Base-by-base conservation (phyloP, 2,888 invertebrate species). In the Mesorhabditis belari region DNA sequence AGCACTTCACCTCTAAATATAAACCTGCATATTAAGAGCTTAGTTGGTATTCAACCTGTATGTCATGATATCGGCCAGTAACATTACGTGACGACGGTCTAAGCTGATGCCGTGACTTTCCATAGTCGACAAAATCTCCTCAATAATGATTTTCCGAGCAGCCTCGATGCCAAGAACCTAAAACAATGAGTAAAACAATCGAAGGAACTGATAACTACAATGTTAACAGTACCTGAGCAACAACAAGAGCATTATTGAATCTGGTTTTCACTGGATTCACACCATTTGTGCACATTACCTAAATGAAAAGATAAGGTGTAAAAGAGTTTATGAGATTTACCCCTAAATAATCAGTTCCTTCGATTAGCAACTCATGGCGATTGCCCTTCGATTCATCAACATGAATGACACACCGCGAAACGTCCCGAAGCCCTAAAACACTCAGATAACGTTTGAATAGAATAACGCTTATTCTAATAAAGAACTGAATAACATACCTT, bases 101-200 rank as follows among this genome's bases (percentile, higher is more conserved):
- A 99, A 92, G 76, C 89, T 91, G 90, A 98, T 96, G 66, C 96
- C 96, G 83, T 98, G 96, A 59, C 90, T 91, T 80, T 89, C 90
- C 96, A 98, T 96, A 25, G 96, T 95, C 70, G 89, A 88, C 79
- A 90, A 89, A 79, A 98, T 95, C 87, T 98, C 96, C 68, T 87
- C 87, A 86, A 96, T 94, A 66, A 98, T 96, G 1, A 92, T 93
- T 50, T 88, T 87, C 79, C 92, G 89, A 3, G 98, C 96, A 19
- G 98, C 98, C 85, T 99, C 98, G 75, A 98, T 94, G 60, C 98
- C 98, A 23, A 99, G 85, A n/a, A n/a, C n/a, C n/a, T n/a, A n/a
- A n/a, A n/a, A n/a, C n/a, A n/a, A n/a, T n/a, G n/a, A n/a, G n/a
- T n/a, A n/a, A n/a, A n/a, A n/a, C n/a, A n/a, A n/a, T n/a, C n/a